Conservation (phyloP, 2,797 vertebrate species). For the Anguilla pacifica region DNA sequence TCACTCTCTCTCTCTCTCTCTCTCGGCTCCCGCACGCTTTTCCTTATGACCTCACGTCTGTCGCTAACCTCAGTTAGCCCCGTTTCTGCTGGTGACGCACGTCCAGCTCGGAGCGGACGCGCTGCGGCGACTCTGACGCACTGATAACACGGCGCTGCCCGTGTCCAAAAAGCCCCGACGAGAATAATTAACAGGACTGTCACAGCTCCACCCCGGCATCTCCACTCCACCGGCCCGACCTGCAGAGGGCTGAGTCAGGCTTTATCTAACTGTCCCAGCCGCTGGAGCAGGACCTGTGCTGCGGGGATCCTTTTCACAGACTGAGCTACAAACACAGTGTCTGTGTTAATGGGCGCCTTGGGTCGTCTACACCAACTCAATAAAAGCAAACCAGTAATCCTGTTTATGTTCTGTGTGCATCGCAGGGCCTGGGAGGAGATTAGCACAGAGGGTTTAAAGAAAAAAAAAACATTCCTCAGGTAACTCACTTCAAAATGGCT, state of each 20-base stretch:
- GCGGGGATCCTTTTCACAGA: background rate
- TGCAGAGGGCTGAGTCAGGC: background rate
- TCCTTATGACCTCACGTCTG: constrained; percentile 24
- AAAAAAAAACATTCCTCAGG: background rate
- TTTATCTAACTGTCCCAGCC: background rate
- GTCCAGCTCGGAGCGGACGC: background rate
- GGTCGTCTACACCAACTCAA: background rate
- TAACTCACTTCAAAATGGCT: background rate
- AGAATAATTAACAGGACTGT: background rate
- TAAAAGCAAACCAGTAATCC: background rate
- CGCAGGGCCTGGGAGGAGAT: background rate
- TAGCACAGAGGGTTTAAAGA: background rate
- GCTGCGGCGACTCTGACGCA: background rate
- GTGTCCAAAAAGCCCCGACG: background rate
- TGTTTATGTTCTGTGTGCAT: background rate
- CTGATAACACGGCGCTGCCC: background rate
- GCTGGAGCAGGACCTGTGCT: background rate
- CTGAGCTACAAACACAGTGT: background rate
- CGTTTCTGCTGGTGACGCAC: background rate
- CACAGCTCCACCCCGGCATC: background rate
- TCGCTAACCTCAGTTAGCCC: constrained; percentile 31
- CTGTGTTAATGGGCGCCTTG: background rate
- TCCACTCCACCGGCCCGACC: background rate
- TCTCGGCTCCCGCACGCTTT: background rate
- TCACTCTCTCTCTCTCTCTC: too few species aligned